Evolutionary conservation across 1,140 invertebrate genomes (phyloP).

Genomic region (Drosophila sturtevanti): DNA sequence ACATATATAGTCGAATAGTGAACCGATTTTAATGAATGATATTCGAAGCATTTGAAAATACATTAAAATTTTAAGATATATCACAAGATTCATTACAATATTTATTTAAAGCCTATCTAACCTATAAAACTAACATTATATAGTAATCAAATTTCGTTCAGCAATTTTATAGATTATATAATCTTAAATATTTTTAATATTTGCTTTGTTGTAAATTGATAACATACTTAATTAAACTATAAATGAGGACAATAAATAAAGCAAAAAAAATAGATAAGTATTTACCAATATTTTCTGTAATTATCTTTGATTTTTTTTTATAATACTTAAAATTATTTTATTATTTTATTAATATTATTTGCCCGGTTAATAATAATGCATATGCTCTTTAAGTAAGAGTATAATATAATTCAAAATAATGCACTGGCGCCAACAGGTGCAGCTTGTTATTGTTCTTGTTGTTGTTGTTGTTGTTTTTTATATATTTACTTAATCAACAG

Average conservation of each 20-base stretch:
- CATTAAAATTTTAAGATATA: background rate
- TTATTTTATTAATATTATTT: no score
- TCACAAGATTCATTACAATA: background rate
- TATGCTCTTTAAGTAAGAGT: background rate
- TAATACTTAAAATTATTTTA: no score
- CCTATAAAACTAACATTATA: no score
- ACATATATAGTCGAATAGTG: conserved; percentile 7
- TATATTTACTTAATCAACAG: conserved; percentile 8
- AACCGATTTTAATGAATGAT: background rate
- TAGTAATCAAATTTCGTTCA: no score
- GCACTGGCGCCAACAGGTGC: conserved; percentile 39
- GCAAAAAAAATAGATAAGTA: no score
- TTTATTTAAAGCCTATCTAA: background rate
- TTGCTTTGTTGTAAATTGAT: no score
- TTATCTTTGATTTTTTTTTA: no score
- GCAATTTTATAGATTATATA: no score
- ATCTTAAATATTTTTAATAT: no score
- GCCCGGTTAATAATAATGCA: background rate
- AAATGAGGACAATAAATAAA: no score
- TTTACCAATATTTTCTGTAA: no score
- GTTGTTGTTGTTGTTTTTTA: conserved; percentile 36
- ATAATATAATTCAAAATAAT: background rate
- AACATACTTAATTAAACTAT: no score
- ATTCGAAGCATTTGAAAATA: background rate
- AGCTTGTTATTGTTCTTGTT: conserved; percentile 39